These are phyloP conservation scores for Hycleus cichorii DNA, from an alignment of 1,140 invertebrate genomes.

Conservation along the genomic window DNA sequence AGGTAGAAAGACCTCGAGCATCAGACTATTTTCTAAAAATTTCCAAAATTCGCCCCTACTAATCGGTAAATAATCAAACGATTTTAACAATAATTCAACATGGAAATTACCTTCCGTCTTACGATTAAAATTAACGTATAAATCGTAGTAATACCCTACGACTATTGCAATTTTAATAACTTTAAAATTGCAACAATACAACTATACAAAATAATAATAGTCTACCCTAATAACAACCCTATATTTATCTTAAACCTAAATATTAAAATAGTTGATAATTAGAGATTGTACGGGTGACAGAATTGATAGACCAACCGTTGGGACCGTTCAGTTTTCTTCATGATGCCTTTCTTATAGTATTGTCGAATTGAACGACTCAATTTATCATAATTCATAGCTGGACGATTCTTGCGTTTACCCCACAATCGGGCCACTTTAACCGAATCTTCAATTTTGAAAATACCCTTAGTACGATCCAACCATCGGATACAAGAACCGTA, in stretches of 20 bases:
- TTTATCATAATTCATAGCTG: conserved; percentile 99
- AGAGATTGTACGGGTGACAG: conserved; percentile 87
- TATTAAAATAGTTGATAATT: conserved; percentile 33
- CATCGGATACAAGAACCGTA: conserved; percentile 93
- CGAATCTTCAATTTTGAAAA: conserved; percentile 99
- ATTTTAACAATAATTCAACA: conserved; percentile 9
- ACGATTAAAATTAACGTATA: conserved; percentile 22
- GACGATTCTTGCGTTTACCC: conserved; percentile 95
- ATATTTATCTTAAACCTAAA: no score
- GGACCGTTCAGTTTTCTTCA: conserved; percentile 98
- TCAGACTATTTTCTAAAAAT: conserved; percentile 16
- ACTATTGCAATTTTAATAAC: conserved; percentile 33
- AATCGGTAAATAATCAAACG: conserved; percentile 34
- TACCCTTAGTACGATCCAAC: conserved; percentile 87
- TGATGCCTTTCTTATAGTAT: conserved; percentile 99
- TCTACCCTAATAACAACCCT: no score
- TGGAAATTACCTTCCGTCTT: conserved; percentile 46
- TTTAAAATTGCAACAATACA: conserved; percentile 30
- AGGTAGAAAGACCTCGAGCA: conserved; percentile 30
- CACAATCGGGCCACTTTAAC: conserved; percentile 91
- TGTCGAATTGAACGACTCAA: conserved; percentile 94
- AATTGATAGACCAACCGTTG: conserved; percentile 99
- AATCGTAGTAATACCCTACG: conserved; percentile 33
- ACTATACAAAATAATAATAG: not conserved
- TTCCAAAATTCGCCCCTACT: conserved; percentile 19